Base-by-base conservation (phyloP, 2,113 vertebrate species). In the Noturus placidus region DNA sequence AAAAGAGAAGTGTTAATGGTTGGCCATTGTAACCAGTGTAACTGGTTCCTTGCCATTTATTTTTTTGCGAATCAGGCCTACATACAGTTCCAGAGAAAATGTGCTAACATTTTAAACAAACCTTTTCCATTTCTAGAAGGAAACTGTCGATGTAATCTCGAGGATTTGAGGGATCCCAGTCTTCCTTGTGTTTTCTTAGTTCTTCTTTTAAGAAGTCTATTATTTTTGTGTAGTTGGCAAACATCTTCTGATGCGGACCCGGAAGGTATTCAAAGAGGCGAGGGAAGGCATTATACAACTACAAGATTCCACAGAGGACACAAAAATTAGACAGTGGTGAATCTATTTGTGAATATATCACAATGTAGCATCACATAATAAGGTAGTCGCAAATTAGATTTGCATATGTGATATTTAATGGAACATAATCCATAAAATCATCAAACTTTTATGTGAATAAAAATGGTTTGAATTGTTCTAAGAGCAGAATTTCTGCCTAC, bases 141-240 rank as follows among this genome's bases (percentile, higher is more conserved):
- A 93, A 95, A 42, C 87, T 92, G 88, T 95, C 94, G 0, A 95
- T 94, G 83, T 91, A 95, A 88, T 94, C 93, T 15, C 89, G 85
- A 22, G 95, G 93, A 4, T 90, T 90, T 82, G 33, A 91, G 56
- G 91, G 87, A 72, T 95, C 93, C 91, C 94, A 86, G 0, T 86
- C 91, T 35, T 86, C 85, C 79, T 42, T 91, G 81, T 94, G 94
- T 59, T 82, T 50, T 9, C 81, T 30, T 0, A 95, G 74, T 72
- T 84, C 90, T 33, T 90, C 91, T 69, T 1, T 86, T 85, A 95
- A 86, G 50, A 93, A 93, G 1, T 85, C 79, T 77, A 85, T 89
- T 65, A 95, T 87, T 61, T 89, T 90, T 72, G 89, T 82, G 9
- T 92, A 91, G 42, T 91, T 86, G 0, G 87, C 42, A 87, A 94